Evolutionary conservation across 2,113 vertebrate genomes (phyloP).

Genomic region (Chionodraco myersi): DNA sequence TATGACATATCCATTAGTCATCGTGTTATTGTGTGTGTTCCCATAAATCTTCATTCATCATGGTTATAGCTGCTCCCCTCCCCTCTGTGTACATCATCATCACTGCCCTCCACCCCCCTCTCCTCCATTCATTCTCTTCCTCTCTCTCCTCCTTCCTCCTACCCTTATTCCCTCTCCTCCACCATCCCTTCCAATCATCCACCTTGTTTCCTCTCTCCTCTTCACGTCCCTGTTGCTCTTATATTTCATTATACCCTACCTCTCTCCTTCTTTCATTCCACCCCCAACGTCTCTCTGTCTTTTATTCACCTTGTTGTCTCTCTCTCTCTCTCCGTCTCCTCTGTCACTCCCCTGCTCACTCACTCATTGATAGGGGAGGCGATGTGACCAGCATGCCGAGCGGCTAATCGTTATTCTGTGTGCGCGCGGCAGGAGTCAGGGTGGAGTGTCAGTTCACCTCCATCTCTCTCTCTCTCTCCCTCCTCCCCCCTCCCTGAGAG

Average conservation of each 20-base stretch:
- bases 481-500: constrained; percentile 7
- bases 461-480: constrained; percentile 30
- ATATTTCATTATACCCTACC: constrained; percentile 6
- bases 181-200: not conserved
- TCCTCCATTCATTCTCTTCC: not conserved
- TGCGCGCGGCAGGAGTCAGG: constrained; percentile 59
- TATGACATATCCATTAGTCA: not conserved
- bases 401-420: constrained; percentile 75
- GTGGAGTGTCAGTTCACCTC: constrained; percentile 70
- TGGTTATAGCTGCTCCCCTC: constrained; percentile 27
- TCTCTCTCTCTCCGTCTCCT: constrained; percentile 21
- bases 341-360: constrained; percentile 42
- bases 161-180: not conserved
- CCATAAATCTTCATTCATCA: constrained; percentile 68
- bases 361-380: constrained; percentile 72
- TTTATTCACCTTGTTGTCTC: constrained; percentile 50
- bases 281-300: constrained; percentile 33
- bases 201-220: constrained; percentile 22
- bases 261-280: not conserved
- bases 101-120: constrained; percentile 44
- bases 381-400: constrained; percentile 77
- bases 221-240: not conserved
- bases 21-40: not conserved
- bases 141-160: not conserved
- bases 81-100: constrained; percentile 19